Evolutionary conservation across 2,113 vertebrate genomes (phyloP), one percentile per base, ranked within the genome.

Genomic region (Orientallactaga bullata): DNA sequence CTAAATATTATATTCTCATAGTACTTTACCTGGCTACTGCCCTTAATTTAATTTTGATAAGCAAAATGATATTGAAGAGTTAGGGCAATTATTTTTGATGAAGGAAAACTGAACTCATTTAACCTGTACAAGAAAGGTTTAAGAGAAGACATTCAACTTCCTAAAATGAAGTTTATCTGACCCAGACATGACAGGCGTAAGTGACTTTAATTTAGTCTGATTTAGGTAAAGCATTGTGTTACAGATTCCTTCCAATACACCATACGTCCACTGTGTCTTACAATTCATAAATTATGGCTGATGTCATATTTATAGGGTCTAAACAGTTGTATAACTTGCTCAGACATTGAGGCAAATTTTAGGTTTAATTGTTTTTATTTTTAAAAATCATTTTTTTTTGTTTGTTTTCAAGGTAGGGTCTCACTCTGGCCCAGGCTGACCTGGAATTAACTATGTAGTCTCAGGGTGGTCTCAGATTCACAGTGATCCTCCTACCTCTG

Each of bases 31-130:
- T 47, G 42, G 8, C 42, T 47, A 61, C 5, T 88, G 71, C 42
- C 74, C 80, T 95, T 95, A 90, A 85, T 90, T 95, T 96, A 85
- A 95, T 95, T 96, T 91, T 95, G 80, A 89, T 85, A 95, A 95
- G 72, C 76, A 92, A 88, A 95, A 93, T 68, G 7, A 72, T 80
- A 17, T 61, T 91, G 69, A 94, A 84, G 65, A 72, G 55, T 83
- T 87, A 95, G 68, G 26, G 26, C 24, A 91, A 30, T 94, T 91
- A 90, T 89, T 26, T 91, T 91, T 81, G 24, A 85, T 84, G 71
- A 77, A 76, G 80, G 71, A 84, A 92, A 16, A 5, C 10, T 87
- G 73, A 93, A 42, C 11, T 90, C 61, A 69, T 87, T 92, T 91
- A 84, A 60, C 77, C n/a, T 91, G 35, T 80, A 78, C 13, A 78